Base-by-base conservation (phyloP, 2,888 invertebrate genomes). In the Xanthia icteritia region DNA sequence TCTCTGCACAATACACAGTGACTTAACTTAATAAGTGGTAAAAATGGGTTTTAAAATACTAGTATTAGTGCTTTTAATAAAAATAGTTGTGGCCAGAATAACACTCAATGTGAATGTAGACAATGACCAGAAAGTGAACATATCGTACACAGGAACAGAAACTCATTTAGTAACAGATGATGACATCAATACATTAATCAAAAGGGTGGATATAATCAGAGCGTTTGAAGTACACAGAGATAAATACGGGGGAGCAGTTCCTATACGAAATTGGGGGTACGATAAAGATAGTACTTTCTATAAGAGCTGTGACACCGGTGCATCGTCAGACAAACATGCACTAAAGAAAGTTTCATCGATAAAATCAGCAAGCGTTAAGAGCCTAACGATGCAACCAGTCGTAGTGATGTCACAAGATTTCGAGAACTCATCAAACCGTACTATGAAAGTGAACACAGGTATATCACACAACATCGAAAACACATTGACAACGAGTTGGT, bases 71-170 rank as follows among this genome's bases (percentile, higher is more conserved):
- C 27, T 80, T 51, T 36, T 80, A 60, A n/a, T 84, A 63, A 67
- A 70, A 78, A 65, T 73, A 63, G 78, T 81, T 4, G 61, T 42
- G 17, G 77, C 79, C 2, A 77, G n/a, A 68, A 81, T 86, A 51
- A 63, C 36, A 31, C 88, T 89, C 5, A 78, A 91, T 61, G 88
- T 92, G 15, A 93, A 92, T 84, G 92, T 95, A 73, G 87, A 80
- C 36, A 88, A 94, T 27, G 87, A 94, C 15, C 86, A 84, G 56
- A 89, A 92, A 63, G 84, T 92, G 5, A 51, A 76, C 9, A 80
- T 94, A 39, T 79, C 77, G 1, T 91, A 91, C 84, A 83, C 89
- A 1, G 95, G 95, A 4, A 78, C 85, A 3, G 92, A 94, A 66
- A 85, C n/a, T n/a, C n/a, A n/a, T n/a, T n/a, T n/a, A 0, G 86